Conservation (phyloP, 2,797 vertebrate genomes). For the Amphiprion clarkii region DNA sequence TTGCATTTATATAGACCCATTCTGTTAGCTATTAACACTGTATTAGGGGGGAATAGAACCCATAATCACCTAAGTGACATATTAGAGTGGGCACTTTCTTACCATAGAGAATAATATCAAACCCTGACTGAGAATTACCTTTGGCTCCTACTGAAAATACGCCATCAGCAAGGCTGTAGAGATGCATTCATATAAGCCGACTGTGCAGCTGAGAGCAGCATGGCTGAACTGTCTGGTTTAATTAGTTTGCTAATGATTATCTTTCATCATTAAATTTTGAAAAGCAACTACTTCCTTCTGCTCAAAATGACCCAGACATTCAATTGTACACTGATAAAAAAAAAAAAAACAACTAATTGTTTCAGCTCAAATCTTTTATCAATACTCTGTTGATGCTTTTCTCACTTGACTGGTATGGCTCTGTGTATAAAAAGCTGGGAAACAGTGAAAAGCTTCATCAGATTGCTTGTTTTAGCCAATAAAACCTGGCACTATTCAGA, state of each 20-base stretch:
- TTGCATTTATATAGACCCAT: conserved; percentile 75
- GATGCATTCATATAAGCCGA: conserved; percentile 6
- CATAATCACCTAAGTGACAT: conserved; percentile 65
- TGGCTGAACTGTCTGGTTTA: neutral
- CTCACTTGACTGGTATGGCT: neutral
- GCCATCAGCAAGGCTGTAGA: conserved; percentile 17
- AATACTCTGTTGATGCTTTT: neutral
- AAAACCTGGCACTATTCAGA: neutral
- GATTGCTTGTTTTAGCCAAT: neutral
- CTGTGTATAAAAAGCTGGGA: neutral
- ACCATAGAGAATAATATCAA: conserved; percentile 50
- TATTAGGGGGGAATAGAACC: conserved; percentile 43
- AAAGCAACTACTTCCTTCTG: neutral
- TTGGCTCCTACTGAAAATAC: conserved; percentile 43
- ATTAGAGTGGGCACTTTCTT: conserved; percentile 53
- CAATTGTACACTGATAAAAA: neutral
- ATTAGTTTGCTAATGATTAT: neutral
- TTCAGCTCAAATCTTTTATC: neutral
- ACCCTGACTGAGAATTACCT: conserved; percentile 43
- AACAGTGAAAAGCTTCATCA: neutral
- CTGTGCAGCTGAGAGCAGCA: conserved; percentile 1
- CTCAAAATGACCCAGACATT: neutral
- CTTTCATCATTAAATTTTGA: conserved; percentile 6
- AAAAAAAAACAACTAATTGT: neutral
- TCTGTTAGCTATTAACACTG: conserved; percentile 65